Base-by-base conservation (phyloP, 2,113 vertebrate genomes). In the Podocnemis expansa region DNA sequence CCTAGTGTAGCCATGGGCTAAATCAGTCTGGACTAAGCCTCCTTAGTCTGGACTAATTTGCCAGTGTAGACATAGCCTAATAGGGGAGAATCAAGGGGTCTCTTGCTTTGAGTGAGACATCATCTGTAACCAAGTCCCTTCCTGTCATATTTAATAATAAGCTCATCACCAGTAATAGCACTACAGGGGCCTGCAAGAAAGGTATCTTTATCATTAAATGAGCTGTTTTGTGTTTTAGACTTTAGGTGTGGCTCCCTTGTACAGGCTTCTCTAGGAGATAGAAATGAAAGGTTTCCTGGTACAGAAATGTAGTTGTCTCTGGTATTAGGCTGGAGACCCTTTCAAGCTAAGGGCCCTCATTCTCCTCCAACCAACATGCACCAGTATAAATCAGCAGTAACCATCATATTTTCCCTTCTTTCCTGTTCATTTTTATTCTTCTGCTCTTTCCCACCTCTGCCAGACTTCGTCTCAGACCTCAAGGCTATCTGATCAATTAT, bases 81-180 rank as follows among this genome's bases (percentile, higher is more conserved):
- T 24, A 75, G 75, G 49, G 3, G 78, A 78, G 24, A 55, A 45
- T 9, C 17, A 58, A 51, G 16, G 10, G 13, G 7, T 4, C 1
- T 1, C 5, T 60, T 10, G 1, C 0, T 12, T 17, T 6, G 52
- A 43, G 4, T 22, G 45, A 0, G 1, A 0, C 17, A 1, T 10
- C 21, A 41, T 6, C 10, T 75, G 41, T 10, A 75, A 8, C 10
- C 21, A 38, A 75, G n/a, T 25, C 31, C 8, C 34, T n/a, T 67
- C 31, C 60, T 67, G 60, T n/a, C 22, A 43, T 43, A 43, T 25
- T 10, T 11, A 70, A 11, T n/a, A 70, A 70, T 38, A 70, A 70
- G 34, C 19, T n/a, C 17, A 70, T 70, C 38, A 22, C 21, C 67
- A 75, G 16, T 43, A 43, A 25, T 4, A 43, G 11, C 38, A 41